A percentile compares a stretch with the other conserved stretches of the same genome.
These are phyloP conservation scores for Xylota segnis DNA, from an alignment of 2,888 invertebrate genomes.

Conservation along the genomic window DNA sequence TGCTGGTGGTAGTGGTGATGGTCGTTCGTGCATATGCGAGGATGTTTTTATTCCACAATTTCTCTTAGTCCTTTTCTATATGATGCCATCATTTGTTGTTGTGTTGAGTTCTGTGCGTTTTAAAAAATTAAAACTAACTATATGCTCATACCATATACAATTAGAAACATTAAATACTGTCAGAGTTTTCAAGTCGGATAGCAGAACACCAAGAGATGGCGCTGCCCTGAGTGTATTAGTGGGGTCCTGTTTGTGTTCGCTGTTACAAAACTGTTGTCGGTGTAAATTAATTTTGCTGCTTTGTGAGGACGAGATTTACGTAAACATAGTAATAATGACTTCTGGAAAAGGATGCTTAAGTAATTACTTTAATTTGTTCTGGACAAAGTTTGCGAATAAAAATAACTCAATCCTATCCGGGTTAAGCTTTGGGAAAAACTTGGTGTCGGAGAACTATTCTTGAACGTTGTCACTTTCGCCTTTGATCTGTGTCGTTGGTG, in stretches of 20 bases:
- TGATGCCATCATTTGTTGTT: slow-evolving; percentile 8
- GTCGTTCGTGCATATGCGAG: slow-evolving; percentile 45
- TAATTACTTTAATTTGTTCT: slow-evolving; percentile 78
- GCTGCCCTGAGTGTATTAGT: background rate
- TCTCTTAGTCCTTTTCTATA: slow-evolving; percentile 30
- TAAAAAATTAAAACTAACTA: slow-evolving; percentile 50
- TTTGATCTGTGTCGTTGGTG: slow-evolving; percentile 12
- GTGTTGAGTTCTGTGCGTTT: slow-evolving; percentile 14
- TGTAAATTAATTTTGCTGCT: slow-evolving; percentile 23
- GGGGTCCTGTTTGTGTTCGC: background rate
- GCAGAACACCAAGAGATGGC: slow-evolving; percentile 23
- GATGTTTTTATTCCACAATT: slow-evolving; percentile 10
- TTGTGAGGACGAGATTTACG: slow-evolving; percentile 27
- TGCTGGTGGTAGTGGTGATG: background rate
- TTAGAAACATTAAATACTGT: slow-evolving; percentile 66
- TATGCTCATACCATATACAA: slow-evolving; percentile 50
- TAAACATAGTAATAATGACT: slow-evolving; percentile 66
- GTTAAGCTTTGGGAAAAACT: slow-evolving; percentile 22
- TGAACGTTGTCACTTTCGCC: slow-evolving; percentile 1
- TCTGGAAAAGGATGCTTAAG: slow-evolving; percentile 74
- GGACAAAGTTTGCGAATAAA: slow-evolving; percentile 72
- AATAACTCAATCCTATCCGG: slow-evolving; percentile 63
- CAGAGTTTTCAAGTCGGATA: slow-evolving; percentile 33
- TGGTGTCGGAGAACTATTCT: slow-evolving; percentile 5
- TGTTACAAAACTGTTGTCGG: slow-evolving; percentile 16